Base-by-base conservation (phyloP, 2,888 invertebrate species). In the Nemotelus nigrinus region DNA sequence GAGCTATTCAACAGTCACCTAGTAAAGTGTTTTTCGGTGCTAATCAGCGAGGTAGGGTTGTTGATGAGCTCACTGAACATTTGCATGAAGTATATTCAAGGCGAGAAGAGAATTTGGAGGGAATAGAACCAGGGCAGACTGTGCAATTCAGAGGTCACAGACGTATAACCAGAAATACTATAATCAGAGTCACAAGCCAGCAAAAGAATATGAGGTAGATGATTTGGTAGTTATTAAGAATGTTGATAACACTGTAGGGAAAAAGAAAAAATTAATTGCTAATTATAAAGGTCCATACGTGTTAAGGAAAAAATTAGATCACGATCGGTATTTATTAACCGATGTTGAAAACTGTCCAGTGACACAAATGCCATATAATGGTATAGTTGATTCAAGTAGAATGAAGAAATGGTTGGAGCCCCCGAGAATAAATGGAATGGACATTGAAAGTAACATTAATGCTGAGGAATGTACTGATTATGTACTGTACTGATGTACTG, bases 311-410 rank as follows among this genome's bases (percentile, higher is more conserved):
- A 57, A 57, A 25, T 7, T 57, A 7, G n/a, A 10, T 8, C 57
- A 57, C 25, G 57, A 57, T 25, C 4, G 57, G 25, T 57, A 57
- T 57, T 3, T 57, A 57, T 10, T 2, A 3, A 57, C 57, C 10
- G 82, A 82, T 44, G 47, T 79, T 2, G 81, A 82, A 25, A 82
- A 81, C n/a, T 79, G 80, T 79, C 82, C 81, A 77, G 44, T 82
- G n/a, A 50, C 64, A 47, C 63, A 70, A 44, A 45, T 76, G 75
- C 77, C 76, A n/a, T 76, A 79, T 68, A 57, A 79, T 64, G 57
- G 77, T 25, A 65, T 79, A 41, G 50, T 79, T 41, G 80, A 78
- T 55, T 48, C 79, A 70, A 64, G 45, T 45, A 44, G 75, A 41
- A 76, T 79, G 71, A n/a, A 65, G 58, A 68, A 67, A 58, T 76